phyloP scores from a whole-genome alignment of 1,140 invertebrate genomes.

The Brachionus koreanus region DNA sequence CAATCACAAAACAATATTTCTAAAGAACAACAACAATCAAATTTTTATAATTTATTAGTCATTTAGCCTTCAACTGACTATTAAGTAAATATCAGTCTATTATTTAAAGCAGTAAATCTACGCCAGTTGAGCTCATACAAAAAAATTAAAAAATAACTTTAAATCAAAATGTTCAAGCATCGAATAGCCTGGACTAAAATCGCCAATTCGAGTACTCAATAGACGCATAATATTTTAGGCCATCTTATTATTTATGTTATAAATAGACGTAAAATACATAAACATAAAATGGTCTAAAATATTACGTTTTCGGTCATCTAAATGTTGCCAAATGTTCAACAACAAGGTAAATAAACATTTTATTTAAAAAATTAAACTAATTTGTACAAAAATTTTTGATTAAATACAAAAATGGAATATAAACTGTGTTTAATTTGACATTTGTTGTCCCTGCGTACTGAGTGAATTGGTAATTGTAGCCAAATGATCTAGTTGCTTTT shows the following conservation, averaged over 20 bases:
- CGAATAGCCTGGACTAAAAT: too few relatives aligned
- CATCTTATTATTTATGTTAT: conserved; percentile 45
- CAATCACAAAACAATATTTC: conserved; percentile 42
- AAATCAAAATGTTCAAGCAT: neutral
- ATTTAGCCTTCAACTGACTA: conserved; percentile 42
- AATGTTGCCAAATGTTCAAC: neutral
- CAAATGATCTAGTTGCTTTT: conserved; percentile 41
- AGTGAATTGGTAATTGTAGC: conserved; percentile 17
- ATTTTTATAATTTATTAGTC: conserved; percentile 40
- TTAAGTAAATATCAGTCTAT: conserved; percentile 43
- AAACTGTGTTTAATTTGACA: neutral
- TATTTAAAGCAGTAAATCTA: conserved; percentile 39
- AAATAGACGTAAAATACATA: conserved; percentile 17
- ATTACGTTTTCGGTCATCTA: conserved; percentile 15
- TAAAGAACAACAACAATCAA: conserved; percentile 15
- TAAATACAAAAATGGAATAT: neutral
- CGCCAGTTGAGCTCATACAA: neutral
- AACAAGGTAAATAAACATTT: neutral
- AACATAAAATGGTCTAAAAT: conserved; percentile 45
- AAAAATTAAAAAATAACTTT: neutral
- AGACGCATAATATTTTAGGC: conserved; percentile 34
- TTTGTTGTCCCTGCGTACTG: neutral
- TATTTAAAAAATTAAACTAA: neutral
- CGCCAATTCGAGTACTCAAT: neutral
- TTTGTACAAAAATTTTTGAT: neutral